Evolutionary conservation across 2,888 invertebrate species (phyloP).

Genomic region (Norana najaformis): DNA sequence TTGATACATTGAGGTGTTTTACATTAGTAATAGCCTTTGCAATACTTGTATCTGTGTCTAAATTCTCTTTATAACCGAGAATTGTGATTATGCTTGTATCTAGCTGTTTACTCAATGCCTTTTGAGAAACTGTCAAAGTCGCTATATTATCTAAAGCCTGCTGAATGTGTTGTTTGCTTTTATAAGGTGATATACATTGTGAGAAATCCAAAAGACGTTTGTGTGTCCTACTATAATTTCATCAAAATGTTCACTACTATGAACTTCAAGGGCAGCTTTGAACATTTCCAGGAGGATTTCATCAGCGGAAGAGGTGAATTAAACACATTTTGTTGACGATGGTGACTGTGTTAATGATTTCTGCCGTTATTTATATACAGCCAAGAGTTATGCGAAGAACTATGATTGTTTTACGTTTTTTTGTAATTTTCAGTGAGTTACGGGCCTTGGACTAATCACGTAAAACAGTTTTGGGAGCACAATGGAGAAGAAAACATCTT

Average conservation of each 20-base stretch:
- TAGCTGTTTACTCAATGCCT: too few relatives aligned
- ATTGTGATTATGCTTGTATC: too few relatives aligned
- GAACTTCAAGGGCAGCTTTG: constrained; percentile 60
- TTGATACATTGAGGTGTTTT: too few relatives aligned
- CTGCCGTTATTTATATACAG: neutral
- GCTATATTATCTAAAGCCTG: neutral
- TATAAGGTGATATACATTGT: constrained; percentile 85
- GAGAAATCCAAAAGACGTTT: constrained; percentile 83
- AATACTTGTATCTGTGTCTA: too few relatives aligned
- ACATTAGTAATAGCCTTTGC: too few relatives aligned
- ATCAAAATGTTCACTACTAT: constrained; percentile 54
- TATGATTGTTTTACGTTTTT: constrained; percentile 26
- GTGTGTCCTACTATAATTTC: constrained; percentile 81
- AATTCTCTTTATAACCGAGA: too few relatives aligned
- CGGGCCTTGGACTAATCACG: constrained; percentile 59
- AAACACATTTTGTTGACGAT: neutral
- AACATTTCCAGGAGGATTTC: constrained; percentile 53
- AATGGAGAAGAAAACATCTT: constrained; percentile 74
- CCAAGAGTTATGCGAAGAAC: neutral
- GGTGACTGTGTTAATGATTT: neutral
- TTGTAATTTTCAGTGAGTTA: constrained; percentile 51
- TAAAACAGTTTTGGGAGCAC: constrained; percentile 71
- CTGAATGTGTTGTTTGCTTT: constrained; percentile 28
- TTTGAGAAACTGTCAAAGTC: too few relatives aligned
- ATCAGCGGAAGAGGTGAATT: constrained; percentile 25